phyloP scores from a whole-genome alignment of 2,888 invertebrate genomes.

The Alloscopus bannaensis region DNA sequence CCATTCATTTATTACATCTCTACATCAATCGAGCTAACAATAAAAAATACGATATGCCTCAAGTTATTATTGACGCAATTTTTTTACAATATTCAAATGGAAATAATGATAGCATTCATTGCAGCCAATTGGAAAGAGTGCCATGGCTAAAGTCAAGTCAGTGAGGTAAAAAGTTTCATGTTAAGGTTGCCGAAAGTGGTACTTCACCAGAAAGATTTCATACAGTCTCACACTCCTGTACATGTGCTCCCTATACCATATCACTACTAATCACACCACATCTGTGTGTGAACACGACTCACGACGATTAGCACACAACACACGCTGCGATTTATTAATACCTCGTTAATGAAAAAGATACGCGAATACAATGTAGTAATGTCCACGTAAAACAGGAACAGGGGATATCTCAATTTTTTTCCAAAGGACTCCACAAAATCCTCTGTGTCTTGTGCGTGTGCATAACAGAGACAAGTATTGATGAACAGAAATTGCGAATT shows the following conservation, averaged over 20 bases:
- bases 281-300: too few species aligned
- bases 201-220: background rate
- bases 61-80: background rate
- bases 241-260: too few species aligned
- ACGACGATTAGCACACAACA: too few species aligned
- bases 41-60: background rate
- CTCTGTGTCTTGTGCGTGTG: too few species aligned
- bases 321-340: too few species aligned
- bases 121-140: constrained; percentile 41
- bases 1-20: background rate
- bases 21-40: background rate
- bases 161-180: constrained; percentile 13
- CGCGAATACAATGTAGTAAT: too few species aligned
- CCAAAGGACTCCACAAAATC: too few species aligned
- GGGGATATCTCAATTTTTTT: too few species aligned
- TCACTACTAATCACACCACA: too few species aligned
- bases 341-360: background rate
- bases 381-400: too few species aligned
- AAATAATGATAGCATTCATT: constrained; percentile 2
- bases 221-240: background rate
- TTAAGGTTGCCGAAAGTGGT: constrained; percentile 16
- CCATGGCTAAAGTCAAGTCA: constrained; percentile 38
- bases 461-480: too few species aligned
- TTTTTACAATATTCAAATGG: background rate
- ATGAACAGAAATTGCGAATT: too few species aligned